phyloP scores from a whole-genome alignment of 2,113 vertebrate genomes.

The Chloebia gouldiae region DNA sequence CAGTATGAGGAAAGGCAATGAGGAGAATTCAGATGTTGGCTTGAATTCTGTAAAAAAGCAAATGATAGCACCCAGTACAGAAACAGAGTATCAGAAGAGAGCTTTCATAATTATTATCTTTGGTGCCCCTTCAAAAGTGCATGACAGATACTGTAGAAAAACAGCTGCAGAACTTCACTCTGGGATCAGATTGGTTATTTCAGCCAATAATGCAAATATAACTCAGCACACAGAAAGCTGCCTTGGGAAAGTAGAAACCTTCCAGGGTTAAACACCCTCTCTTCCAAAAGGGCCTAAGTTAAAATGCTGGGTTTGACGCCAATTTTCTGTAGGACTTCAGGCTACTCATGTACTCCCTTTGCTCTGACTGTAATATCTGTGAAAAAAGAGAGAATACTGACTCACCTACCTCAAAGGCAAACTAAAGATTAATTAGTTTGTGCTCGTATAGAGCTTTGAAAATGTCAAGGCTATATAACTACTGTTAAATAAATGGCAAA shows the following conservation, averaged over 20 bases:
- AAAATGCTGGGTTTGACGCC: constrained; percentile 37
- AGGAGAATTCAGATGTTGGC: background rate
- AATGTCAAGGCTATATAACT: constrained; percentile 61
- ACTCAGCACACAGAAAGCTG: background rate
- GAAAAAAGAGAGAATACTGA: constrained; percentile 39
- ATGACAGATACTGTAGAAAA: background rate
- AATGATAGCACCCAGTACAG: background rate
- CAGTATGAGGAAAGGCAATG: background rate
- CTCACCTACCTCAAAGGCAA: constrained; percentile 55
- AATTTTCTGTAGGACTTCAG: constrained; percentile 57
- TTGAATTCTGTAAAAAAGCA: background rate
- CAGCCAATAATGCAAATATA: constrained; percentile 21
- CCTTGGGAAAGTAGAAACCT: background rate
- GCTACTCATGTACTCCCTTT: constrained; percentile 31
- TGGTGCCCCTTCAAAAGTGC: background rate
- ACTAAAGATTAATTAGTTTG: constrained; percentile 67
- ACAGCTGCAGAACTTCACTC: background rate
- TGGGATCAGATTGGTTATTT: background rate
- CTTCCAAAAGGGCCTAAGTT: background rate
- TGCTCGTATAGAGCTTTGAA: constrained; percentile 47
- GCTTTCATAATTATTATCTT: background rate
- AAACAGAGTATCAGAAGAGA: background rate
- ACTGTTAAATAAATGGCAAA: constrained; percentile 55
- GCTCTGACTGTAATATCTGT: background rate
- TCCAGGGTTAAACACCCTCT: background rate